These are phyloP conservation scores for Junonia oenone DNA, from an alignment of 2,888 invertebrate genomes.

Conservation along the genomic window DNA sequence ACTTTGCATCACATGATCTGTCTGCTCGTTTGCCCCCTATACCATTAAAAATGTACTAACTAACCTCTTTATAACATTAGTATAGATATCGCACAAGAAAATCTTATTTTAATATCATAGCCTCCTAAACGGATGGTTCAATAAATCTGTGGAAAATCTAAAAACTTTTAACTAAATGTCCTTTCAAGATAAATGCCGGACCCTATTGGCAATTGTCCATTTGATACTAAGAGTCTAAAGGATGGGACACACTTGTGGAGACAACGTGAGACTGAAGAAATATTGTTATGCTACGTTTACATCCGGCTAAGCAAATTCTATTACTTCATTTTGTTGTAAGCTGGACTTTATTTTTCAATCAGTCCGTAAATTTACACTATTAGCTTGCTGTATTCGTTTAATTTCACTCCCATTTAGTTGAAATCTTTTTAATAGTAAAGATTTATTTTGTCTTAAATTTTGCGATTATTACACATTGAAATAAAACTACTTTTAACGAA, in stretches of 20 bases:
- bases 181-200: conserved; percentile 22
- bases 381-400: too few relatives aligned
- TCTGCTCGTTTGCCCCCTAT: too few relatives aligned
- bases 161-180: conserved; percentile 28
- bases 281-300: background rate
- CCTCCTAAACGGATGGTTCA: background rate
- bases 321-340: too few relatives aligned
- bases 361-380: too few relatives aligned
- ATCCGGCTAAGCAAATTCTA: background rate
- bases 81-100: background rate
- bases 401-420: too few relatives aligned
- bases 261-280: background rate
- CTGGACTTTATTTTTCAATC: too few relatives aligned
- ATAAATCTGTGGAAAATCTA: conserved; percentile 19
- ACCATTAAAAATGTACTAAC: too few relatives aligned
- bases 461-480: too few relatives aligned
- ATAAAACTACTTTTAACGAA: too few relatives aligned
- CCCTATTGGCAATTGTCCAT: conserved; percentile 28
- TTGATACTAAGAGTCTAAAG: conserved; percentile 4
- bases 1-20: too few relatives aligned
- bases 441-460: too few relatives aligned
- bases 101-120: background rate
- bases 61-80: background rate
- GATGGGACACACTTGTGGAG: background rate
- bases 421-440: too few relatives aligned